Evolutionary conservation across 2,113 vertebrate genomes (phyloP), one percentile per base, ranked within the genome.

Genomic region (Ornithorhynchus anatinus): DNA sequence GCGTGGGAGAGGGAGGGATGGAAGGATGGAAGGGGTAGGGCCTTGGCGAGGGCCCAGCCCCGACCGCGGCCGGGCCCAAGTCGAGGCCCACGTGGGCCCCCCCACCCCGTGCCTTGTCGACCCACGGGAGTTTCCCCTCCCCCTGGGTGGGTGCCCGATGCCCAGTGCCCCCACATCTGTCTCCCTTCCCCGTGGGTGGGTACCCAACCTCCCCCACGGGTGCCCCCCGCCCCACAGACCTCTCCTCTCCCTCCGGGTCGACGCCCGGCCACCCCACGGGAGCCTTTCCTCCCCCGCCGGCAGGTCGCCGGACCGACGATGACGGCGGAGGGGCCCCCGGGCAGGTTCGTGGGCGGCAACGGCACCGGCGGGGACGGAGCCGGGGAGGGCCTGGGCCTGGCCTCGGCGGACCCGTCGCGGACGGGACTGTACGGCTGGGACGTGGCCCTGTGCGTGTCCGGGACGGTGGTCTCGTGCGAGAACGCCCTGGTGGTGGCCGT

Each of bases 401-500:
- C 85, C 1, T 62, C 91, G 0, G 69, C 82, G 12, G 84, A 88
- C 19, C 84, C 80, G 10, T 81, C 92, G 4, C 85, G 93, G 0
- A 70, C 4, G 10, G 75, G 87, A 35, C 79, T 95, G 83, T 93
- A 94, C 7, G 88, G 92, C 0, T 99, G 97, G 97, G 97, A 98
- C 0, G 92, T 98, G 5, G 92, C 90, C 12, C 91, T 98, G 59
- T 98, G 97, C 52, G 40, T 96, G 63, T 98, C 96, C 0, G 96
- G 97, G n/a, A 96, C 95, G 20, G 61, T 97, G 37, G 97, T 98
- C 61, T 94, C 93, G 77, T 93, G 94, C 0, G 97, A 99, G 84
- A 99, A 99, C 0, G 96, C 96, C 0, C 45, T 98, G 0, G 95
- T 99, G 22, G 94, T 99, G 68, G 95, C 95, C 59, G 92, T 95